Percentiles rank a stretch among this genome's conserved stretches.
Evolutionary conservation across 2,888 invertebrate species (phyloP).

Genomic region (Dexiosoma caninum): DNA sequence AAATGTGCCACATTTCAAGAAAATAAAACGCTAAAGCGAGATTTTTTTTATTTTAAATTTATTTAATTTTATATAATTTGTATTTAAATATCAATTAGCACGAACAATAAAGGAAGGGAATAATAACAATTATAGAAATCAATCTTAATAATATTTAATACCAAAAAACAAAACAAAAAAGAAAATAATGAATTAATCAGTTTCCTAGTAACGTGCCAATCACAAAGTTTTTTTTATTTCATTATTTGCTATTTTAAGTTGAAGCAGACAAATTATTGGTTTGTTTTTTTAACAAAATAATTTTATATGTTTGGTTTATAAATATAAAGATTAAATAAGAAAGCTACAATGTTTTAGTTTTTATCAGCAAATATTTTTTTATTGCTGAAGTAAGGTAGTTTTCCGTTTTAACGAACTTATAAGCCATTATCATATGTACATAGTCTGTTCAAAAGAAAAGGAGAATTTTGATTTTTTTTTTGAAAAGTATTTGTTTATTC

Average conservation of each 20-base stretch:
- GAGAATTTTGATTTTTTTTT: no score
- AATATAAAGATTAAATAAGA: neutral
- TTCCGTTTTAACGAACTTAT: no score
- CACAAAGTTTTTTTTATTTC: neutral
- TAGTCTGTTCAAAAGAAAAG: no score
- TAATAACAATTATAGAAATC: neutral
- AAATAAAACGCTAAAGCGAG: neutral
- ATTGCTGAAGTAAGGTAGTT: no score
- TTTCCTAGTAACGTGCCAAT: neutral
- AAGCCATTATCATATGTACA: no score
- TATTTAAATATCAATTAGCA: slow-evolving; percentile 25
- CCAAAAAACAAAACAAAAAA: neutral
- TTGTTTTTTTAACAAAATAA: neutral
- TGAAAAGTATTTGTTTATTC: no score
- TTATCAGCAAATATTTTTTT: slow-evolving; percentile 7
- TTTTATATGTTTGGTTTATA: no score
- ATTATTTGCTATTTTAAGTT: neutral
- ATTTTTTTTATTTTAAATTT: neutral
- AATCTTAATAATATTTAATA: slow-evolving; percentile 14
- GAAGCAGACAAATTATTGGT: neutral
- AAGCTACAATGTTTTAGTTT: neutral
- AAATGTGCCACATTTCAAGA: neutral
- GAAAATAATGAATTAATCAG: slow-evolving; percentile 47
- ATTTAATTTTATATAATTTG: neutral
- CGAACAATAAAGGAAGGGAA: slow-evolving; percentile 9